Conservation (phyloP, 2,797 vertebrate species). For the Buphagus erythrorhynchus region DNA sequence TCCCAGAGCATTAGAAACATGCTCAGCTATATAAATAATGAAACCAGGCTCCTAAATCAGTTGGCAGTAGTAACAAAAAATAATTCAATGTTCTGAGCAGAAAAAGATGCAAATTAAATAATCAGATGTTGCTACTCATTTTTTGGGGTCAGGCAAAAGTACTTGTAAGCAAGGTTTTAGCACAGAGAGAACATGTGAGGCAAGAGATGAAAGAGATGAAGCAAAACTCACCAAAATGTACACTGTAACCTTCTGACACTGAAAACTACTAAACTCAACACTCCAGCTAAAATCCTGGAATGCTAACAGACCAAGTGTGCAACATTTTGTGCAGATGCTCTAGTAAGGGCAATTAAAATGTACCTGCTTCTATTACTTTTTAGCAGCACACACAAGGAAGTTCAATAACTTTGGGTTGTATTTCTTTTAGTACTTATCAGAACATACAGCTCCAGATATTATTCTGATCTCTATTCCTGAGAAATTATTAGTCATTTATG, state of each 20-base stretch:
- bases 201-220: background rate
- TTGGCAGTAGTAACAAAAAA: background rate
- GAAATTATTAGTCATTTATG: background rate
- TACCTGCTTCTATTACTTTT: background rate
- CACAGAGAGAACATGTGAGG: background rate
- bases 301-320: accelerated
- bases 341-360: background rate
- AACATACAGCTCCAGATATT: background rate
- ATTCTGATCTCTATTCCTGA: background rate
- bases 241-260: background rate
- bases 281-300: background rate
- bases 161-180: background rate
- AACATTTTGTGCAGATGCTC: background rate
- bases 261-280: background rate
- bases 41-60: background rate
- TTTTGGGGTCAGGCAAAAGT: background rate
- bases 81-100: background rate
- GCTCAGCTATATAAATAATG: background rate
- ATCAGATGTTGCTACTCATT: background rate
- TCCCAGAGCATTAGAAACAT: background rate
- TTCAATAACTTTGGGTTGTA: background rate
- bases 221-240: background rate
- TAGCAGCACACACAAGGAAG: background rate
- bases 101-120: background rate
- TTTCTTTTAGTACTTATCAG: background rate